Evolutionary conservation across 2,113 vertebrate species (phyloP), one percentile per base, ranked within the genome.

Genomic region (Esox niger): DNA sequence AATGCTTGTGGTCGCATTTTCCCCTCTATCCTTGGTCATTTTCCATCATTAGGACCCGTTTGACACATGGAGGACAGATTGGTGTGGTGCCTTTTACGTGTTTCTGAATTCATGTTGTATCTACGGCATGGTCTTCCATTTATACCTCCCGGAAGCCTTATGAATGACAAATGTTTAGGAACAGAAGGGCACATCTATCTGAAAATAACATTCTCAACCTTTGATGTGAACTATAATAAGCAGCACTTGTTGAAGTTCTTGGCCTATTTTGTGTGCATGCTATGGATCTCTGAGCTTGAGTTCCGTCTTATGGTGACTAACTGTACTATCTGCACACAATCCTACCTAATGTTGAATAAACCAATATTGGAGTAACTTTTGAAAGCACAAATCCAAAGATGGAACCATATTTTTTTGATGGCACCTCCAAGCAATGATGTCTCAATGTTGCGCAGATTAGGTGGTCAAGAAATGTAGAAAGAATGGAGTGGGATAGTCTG

Each of bases 381-480:
- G 76, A 88, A 90, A 90, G 88, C 88, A 90, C 88, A 88, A 90
- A 85, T 87, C 88, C 86, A 88, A 90, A 90, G 84, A 88, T 83
- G 83, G 88, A 43, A 17, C 38, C 38, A 43, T 43, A 11, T 15
- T 43, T 43, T 15, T 43, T 43, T 43, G 15, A 38, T 38, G 38
- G 13, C 84, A 79, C 75, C 85, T 75, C 68, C 54, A 66, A 80
- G 74, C 77, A 74, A 66, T 46, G 70, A 68, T 66, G 64, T 70
- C 77, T 70, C 38, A 58, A 69, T 66, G 72, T 49, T 67, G 54
- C 46, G 60, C 74, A 62, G 67, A 15, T 27, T 30, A 80, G 77
- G 78, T 80, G 15, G 38, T 43, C 38, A 43, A 69, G 15, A 15
- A 68, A 72, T 31, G 61, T 69, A 62, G 71, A 66, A 74, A 66